Evolutionary conservation across 2,797 vertebrate species (phyloP).

Genomic region (Naso thynnoides): DNA sequence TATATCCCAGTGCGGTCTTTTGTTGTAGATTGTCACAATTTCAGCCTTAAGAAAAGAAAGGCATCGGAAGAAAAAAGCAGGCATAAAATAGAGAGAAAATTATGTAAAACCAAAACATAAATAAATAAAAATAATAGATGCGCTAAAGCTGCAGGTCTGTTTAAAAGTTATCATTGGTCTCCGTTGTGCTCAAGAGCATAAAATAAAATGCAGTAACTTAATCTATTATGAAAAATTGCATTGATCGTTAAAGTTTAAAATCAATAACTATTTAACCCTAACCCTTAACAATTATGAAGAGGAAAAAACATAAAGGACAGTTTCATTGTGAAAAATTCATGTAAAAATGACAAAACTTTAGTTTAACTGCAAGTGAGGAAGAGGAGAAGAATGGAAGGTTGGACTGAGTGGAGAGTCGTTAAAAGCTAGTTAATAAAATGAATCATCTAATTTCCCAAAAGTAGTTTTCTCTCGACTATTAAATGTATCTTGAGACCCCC

Average conservation of each 20-base stretch:
- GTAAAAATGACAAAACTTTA: conserved; percentile 7
- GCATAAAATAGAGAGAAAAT: not conserved
- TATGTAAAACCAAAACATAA: conserved; percentile 1
- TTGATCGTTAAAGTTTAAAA: too few species aligned
- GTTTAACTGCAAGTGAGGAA: not conserved
- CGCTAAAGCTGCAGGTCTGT: not conserved
- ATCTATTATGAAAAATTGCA: conserved; percentile 32
- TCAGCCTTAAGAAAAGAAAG: not conserved
- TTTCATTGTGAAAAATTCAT: conserved; percentile 28
- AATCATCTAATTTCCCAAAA: conserved; percentile 24
- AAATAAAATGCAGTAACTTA: conserved; percentile 43
- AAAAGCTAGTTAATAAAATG: conserved; percentile 21
- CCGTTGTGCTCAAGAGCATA: not conserved
- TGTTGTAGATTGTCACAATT: not conserved
- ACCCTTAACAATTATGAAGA: too few species aligned
- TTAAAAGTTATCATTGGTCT: conserved; percentile 49
- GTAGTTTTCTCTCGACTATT: not conserved
- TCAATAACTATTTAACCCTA: too few species aligned
- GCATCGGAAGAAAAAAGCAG: not conserved
- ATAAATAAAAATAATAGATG: conserved; percentile 4
- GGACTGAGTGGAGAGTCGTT: not conserved
- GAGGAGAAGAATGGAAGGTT: not conserved
- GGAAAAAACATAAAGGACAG: conserved; percentile 3
- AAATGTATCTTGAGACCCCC: not conserved
- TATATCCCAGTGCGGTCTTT: not conserved